Evolutionary conservation across 2,797 vertebrate genomes (phyloP), one percentile per base, ranked within the genome.

Genomic region (Crocodylus rhombifer): DNA sequence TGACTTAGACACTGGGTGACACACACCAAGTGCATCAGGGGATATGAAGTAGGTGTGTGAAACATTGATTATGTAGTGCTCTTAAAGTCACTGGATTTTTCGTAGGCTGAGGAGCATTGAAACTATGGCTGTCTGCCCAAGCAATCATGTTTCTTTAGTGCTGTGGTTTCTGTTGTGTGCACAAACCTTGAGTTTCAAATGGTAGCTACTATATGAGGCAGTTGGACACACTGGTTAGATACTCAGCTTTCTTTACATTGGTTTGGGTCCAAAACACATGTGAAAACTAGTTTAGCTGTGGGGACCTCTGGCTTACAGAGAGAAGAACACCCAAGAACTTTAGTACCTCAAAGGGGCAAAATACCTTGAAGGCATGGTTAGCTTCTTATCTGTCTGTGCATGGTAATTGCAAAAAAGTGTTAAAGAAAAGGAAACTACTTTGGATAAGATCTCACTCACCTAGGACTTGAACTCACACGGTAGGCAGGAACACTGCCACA

Each of bases 131-230:
- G 14, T 0, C 0, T 30, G 28, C 4, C 12, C 88, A 30, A 30
- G 15, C n/a, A n/a, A 16, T 18, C 64, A 67, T 16, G 33, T 11
- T 30, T 28, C 30, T 71, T 14, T 4, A 3, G 13, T 36, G 16
- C 60, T 86, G 87, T 71, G 89, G 3, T 73, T 89, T 9, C 33
- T 12, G n/a, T 60, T 84, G 86, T 57, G 13, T 79, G 62, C 9
- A 33, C 14, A 3, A 0, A 26, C 82, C 84, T 61, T 64, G 17
- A 20, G n/a, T 65, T 56, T 15, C 33, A 10, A 14, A 80, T 61
- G 11, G 42, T 15, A 11, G 16, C 0, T 9, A 3, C 78, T 26
- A 56, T 11, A 14, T 18, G 6, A 57, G 13, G n/a, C 42, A 78
- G 1, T 0, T 7, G 64, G 64, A 65, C n/a, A n/a, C 64, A 65